Percentiles rank a stretch among this genome's conserved stretches.
phyloP scores from a whole-genome alignment of 2,888 invertebrate species.

The Brenthis hecate region DNA sequence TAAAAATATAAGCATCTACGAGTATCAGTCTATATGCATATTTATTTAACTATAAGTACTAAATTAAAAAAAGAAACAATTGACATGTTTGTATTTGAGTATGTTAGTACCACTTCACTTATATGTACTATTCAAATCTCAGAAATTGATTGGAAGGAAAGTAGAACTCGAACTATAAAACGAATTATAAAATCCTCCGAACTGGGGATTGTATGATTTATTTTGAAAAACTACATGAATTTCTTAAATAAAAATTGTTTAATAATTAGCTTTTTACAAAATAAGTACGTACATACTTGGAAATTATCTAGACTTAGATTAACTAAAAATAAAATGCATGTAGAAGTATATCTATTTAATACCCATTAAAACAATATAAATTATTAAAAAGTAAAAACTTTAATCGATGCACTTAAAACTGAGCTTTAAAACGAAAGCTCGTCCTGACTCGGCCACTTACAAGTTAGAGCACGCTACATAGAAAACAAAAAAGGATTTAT shows the following conservation, averaged over 20 bases:
- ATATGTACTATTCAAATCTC: too few relatives aligned
- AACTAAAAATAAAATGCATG: too few relatives aligned
- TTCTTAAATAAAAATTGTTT: too few relatives aligned
- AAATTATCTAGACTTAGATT: too few relatives aligned
- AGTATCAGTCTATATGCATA: background rate
- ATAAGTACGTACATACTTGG: too few relatives aligned
- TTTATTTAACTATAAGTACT: background rate
- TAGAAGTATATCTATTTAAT: slow-evolving; percentile 2
- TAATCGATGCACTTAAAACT: slow-evolving; percentile 16
- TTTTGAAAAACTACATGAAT: too few relatives aligned
- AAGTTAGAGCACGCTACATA: background rate
- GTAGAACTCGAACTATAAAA: too few relatives aligned
- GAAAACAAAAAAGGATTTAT: slow-evolving; percentile 27
- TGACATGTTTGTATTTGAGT: background rate
- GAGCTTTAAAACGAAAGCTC: slow-evolving; percentile 1
- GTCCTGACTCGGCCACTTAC: slow-evolving; percentile 17
- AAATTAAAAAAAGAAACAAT: background rate
- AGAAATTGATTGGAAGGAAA: too few relatives aligned
- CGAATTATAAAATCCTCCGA: too few relatives aligned
- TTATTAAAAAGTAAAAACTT: slow-evolving; percentile 8
- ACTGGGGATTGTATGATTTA: too few relatives aligned
- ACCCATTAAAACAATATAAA: slow-evolving; percentile 11
- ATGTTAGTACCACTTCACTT: background rate
- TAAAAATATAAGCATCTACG: background rate
- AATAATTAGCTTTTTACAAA: too few relatives aligned